Percentiles rank a stretch among this genome's conserved stretches.
Evolutionary conservation across 2,888 invertebrate genomes (phyloP).

Genomic region (Sinopyrophorus schimmeli): DNA sequence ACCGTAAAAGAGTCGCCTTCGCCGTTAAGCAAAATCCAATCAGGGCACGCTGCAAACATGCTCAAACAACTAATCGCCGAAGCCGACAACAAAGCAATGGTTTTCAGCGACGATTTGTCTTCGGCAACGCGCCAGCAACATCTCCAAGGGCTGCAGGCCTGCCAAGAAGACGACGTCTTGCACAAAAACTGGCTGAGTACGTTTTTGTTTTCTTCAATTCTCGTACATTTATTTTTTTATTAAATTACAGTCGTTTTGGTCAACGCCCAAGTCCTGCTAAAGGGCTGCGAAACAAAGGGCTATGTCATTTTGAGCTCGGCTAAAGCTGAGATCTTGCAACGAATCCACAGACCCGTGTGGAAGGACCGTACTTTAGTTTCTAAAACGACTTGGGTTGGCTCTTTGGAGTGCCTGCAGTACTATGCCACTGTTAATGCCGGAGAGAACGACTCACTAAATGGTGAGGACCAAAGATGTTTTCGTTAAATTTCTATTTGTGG

Average conservation of each 20-base stretch:
- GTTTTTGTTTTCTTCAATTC: conserved; percentile 37
- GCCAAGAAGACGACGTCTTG: conserved; percentile 87
- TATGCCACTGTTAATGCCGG: conserved; percentile 95
- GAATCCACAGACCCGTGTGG: conserved; percentile 88
- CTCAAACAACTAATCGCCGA: conserved; percentile 91
- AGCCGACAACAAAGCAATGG: conserved; percentile 90
- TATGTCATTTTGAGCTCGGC: conserved; percentile 97
- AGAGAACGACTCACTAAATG: conserved; percentile 68
- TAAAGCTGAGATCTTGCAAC: conserved; percentile 90
- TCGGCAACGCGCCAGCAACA: conserved; percentile 75
- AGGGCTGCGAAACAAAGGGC: conserved; percentile 95
- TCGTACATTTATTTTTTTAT: conserved; percentile 2
- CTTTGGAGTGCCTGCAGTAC: conserved; percentile 97
- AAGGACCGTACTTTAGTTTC: conserved; percentile 82
- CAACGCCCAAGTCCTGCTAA: conserved; percentile 91
- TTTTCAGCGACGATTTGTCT: conserved; percentile 93
- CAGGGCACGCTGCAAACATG: conserved; percentile 79
- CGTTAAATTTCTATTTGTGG: conserved; percentile 8
- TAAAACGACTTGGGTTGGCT: conserved; percentile 95
- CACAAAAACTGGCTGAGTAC: conserved; percentile 94
- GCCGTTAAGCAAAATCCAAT: conserved; percentile 67
- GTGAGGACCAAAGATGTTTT: too few relatives aligned
- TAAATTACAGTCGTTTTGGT: conserved; percentile 74
- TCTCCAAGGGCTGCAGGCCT: conserved; percentile 83
- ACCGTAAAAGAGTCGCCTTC: conserved; percentile 62